These are phyloP conservation scores for Pseudorhiza aurosa DNA, from an alignment of 30 jellyfish, hydroid and myxozoan species.

Conservation along the genomic window DNA sequence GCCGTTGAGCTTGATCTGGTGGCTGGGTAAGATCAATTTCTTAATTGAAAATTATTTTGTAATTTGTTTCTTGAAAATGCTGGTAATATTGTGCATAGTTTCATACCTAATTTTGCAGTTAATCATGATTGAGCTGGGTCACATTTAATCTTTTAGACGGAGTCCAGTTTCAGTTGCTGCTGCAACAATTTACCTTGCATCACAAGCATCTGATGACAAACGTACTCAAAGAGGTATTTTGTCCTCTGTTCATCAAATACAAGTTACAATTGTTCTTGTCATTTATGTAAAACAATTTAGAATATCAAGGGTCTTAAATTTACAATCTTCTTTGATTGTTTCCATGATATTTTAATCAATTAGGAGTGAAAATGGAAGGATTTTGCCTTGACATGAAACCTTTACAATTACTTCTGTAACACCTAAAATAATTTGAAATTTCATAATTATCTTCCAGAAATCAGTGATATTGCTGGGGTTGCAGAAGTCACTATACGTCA, in stretches of 20 bases:
- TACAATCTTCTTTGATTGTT: no score
- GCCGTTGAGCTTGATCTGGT: slow-evolving; percentile 95
- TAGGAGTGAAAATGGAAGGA: no score
- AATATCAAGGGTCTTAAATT: no score
- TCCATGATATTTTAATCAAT: no score
- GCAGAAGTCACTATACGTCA: slow-evolving; percentile 98
- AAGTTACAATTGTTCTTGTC: no score
- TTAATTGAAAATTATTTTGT: no score
- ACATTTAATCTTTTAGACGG: slow-evolving; percentile 81
- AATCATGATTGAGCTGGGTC: no score
- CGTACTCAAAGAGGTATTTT: slow-evolving; percentile 86
- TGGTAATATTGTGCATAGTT: background rate
- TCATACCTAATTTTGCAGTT: background rate
- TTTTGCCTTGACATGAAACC: no score
- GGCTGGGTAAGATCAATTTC: slow-evolving; percentile 99
- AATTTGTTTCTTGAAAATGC: background rate
- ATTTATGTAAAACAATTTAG: no score
- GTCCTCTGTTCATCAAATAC: no score
- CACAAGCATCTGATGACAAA: slow-evolving; percentile 97
- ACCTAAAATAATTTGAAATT: background rate
- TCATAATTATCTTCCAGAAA: slow-evolving; percentile 41
- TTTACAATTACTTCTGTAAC: no score
- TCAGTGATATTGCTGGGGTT: slow-evolving; percentile 97
- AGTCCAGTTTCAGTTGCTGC: slow-evolving; percentile 99
- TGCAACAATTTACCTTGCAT: slow-evolving; percentile 96